Evolutionary conservation across 2,797 vertebrate species (phyloP), one percentile per base, ranked within the genome.

Genomic region (Corythornis leucogaster): DNA sequence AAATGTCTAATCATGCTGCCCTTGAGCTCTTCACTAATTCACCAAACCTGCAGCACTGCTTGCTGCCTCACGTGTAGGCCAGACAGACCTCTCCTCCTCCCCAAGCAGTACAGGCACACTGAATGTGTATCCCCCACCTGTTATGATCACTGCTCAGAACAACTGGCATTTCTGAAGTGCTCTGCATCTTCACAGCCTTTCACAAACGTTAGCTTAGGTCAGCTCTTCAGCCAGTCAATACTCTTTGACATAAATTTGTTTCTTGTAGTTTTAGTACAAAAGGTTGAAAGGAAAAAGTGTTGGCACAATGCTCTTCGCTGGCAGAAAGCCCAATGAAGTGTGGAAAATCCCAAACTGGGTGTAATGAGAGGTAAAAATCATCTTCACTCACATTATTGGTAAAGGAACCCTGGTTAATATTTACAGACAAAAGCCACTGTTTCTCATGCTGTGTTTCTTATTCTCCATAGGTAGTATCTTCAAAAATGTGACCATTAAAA

Each of bases 341-440:
- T 84, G 69, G 70, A 88, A 93, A 85, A 91, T 66, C 48, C 48
- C 87, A 55, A 38, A 78, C 30, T 9, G 2, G 73, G 66, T 95
- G 54, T 90, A 96, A 96, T 93, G 93, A 95, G 89, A 96, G 86
- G 68, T 80, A 87, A 86, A 80, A 70, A 94, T 95, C 89, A 91
- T 80, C 82, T 83, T 68, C 8, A 9, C 59, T 58, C 11, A 16
- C 62, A 12, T 48, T 86, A 28, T 66, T 57, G 54, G 82, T 77
- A 31, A 55, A 90, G 94, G 85, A 89, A 30, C 45, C 55, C 57
- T 76, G n/a, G 42, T 76, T 77, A 82, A 53, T 80, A 58, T 90
- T 96, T 97, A 96, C 95, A 96, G 82, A 80, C 61, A 74, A 4
- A 5, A 66, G 5, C 15, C 57, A 38, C 68, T 35, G 51, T 12